These are phyloP conservation scores for Plecotus auritus DNA, from an alignment of 2,113 vertebrate genomes.

Conservation along the genomic window DNA sequence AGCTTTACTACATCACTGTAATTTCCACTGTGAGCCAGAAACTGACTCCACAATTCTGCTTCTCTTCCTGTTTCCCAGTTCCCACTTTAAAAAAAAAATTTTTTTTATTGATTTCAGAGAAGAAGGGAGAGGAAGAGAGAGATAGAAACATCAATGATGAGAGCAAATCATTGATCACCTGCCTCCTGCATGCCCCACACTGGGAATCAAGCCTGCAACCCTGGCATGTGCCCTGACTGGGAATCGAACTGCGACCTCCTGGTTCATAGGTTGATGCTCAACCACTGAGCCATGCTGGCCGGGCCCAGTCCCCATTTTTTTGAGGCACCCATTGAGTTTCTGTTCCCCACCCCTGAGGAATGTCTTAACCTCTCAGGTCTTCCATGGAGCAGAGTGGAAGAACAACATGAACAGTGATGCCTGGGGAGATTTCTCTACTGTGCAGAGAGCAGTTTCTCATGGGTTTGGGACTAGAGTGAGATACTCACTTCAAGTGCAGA, in stretches of 20 bases:
- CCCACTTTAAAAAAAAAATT: no score
- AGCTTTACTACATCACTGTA: background rate
- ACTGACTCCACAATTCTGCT: background rate
- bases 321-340: conserved; percentile 4
- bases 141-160: no score
- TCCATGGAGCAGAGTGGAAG: background rate
- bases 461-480: background rate
- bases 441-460: background rate
- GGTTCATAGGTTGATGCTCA: no score
- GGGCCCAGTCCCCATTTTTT: background rate
- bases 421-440: background rate
- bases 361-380: background rate
- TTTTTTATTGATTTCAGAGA: no score
- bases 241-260: no score
- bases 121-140: no score
- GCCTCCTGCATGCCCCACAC: no score
- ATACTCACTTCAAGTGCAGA: background rate
- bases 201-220: no score
- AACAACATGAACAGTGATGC: background rate
- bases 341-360: background rate
- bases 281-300: no score
- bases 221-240: no score
- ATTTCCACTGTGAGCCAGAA: background rate
- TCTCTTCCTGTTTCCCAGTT: background rate
- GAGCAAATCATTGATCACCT: no score